Evolutionary conservation across 2,113 vertebrate genomes (phyloP), one percentile per base, ranked within the genome.

Genomic region (Gambusia affinis): DNA sequence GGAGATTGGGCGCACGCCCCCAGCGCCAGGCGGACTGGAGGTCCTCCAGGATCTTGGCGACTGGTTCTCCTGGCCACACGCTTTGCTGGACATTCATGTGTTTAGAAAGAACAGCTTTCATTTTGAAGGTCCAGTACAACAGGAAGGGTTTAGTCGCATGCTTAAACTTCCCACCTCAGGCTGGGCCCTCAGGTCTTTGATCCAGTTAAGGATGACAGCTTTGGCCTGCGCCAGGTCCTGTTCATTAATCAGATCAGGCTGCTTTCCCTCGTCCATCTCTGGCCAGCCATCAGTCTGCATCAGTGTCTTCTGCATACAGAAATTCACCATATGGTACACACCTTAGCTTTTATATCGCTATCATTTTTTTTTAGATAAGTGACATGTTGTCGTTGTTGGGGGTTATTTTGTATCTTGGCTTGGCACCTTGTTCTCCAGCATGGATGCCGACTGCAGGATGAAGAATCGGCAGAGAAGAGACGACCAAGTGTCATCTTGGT

Each of bases 341-440:
- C 3, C 12, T 71, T 37, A 65, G 35, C 35, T 65, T 39, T 65
- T 3, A 65, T 2, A 65, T 4, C 4, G 3, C 54, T 57, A 5
- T 14, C 3, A 12, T 12, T 33, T 12, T 22, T 17, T 10, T 17
- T 1, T 5, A 33, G 4, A 28, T 47, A 15, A 22, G 12, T 14
- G 51, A n/a, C 24, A 57, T 57, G 51, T 1, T 3, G 28, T 19
- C 8, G 54, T 42, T 19, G 3, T 42, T 42, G 12, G 14, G 0
- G 12, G 12, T 3, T 14, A 4, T 15, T 28, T 4, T 70, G 24
- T 44, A 60, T 33, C 27, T 29, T 17, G 64, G 33, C 57, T 60
- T 24, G 67, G 66, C 79, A 95, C 95, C 93, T 95, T 95, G 89
- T 83, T 93, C 79, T 95, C 93, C 69, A 95, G 75, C 85, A 94